These are phyloP conservation scores for Arvicanthis niloticus DNA, from an alignment of 2,113 vertebrate genomes.

Conservation along the genomic window DNA sequence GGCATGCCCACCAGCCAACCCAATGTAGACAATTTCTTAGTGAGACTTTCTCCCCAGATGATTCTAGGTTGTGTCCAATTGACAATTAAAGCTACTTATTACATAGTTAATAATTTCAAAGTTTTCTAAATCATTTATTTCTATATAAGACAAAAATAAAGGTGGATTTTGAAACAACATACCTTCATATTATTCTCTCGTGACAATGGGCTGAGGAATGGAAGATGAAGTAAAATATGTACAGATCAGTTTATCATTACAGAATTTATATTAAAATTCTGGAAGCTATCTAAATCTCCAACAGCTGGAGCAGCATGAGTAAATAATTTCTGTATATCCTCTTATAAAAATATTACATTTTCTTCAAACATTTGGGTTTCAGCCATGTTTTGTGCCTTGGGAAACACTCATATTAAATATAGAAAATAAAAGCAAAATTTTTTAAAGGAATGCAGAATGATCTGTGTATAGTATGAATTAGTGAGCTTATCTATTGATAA, in stretches of 20 bases:
- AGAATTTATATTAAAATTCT: not conserved
- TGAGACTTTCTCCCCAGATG: not conserved
- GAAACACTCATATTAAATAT: not conserved
- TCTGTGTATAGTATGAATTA: not conserved
- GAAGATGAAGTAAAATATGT: not conserved
- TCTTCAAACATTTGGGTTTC: not conserved
- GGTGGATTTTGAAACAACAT: not conserved
- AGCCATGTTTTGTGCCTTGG: not conserved
- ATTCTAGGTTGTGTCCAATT: not conserved
- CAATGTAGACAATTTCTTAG: not conserved
- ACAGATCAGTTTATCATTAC: not conserved
- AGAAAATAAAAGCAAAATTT: not conserved
- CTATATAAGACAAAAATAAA: not conserved
- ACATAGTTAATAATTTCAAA: not conserved
- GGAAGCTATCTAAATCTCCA: not conserved
- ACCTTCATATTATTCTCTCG: not conserved
- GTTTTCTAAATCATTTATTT: not conserved
- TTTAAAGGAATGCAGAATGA: not conserved
- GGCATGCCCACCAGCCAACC: not conserved
- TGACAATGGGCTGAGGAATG: not conserved
- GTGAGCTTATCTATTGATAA: not conserved
- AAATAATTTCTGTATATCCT: not conserved
- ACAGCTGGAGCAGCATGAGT: not conserved
- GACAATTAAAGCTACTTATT: not conserved
- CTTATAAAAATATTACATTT: not conserved